Conservation (phyloP, 2,113 vertebrate species). For the Seriola quinqueradiata region DNA sequence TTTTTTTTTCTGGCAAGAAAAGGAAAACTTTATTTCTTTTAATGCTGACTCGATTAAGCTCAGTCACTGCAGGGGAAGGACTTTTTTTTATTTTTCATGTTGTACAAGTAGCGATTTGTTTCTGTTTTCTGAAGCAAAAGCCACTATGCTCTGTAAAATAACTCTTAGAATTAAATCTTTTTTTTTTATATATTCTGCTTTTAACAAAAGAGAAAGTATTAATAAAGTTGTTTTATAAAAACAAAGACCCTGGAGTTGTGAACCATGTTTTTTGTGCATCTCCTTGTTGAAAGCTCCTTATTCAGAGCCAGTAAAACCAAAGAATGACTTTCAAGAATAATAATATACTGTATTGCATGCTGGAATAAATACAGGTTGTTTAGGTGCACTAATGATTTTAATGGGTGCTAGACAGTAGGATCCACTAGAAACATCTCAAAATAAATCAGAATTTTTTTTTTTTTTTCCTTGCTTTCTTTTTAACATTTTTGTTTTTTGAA, state of each 20-base stretch:
- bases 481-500: too few species aligned
- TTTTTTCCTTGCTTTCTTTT: too few species aligned
- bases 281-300: background rate
- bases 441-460: too few species aligned
- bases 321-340: background rate
- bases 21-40: conserved; percentile 86
- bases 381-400: background rate
- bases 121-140: conserved; percentile 95
- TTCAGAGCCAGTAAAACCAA: background rate
- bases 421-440: too few species aligned
- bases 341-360: background rate
- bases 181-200: conserved; percentile 85
- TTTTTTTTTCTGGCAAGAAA: conserved; percentile 69
- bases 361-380: background rate
- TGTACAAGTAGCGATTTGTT: conserved; percentile 91
- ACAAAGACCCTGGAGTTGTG: background rate
- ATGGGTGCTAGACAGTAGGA: background rate
- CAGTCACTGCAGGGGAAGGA: conserved; percentile 87
- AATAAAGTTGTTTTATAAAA: conserved; percentile 81
- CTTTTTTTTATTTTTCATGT: conserved; percentile 94
- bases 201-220: conserved; percentile 82
- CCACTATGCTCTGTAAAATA: conserved; percentile 89
- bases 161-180: conserved; percentile 83
- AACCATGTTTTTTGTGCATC: background rate
- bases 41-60: conserved; percentile 88